Conservation (phyloP, 2,888 invertebrate species). For the Oscheius sp. region DNA sequence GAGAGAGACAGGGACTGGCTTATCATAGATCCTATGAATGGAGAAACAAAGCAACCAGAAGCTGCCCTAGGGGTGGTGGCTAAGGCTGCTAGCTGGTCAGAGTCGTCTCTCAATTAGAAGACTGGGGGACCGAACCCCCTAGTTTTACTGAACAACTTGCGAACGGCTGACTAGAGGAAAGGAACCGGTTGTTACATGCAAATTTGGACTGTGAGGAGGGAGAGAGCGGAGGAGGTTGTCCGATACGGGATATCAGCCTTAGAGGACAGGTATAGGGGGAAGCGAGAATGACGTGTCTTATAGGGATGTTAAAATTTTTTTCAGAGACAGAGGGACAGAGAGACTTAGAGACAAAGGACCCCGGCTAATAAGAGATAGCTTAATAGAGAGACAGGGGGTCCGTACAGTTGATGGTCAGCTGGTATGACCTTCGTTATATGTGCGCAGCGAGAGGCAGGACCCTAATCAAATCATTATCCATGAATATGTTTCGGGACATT, state of each 20-base stretch:
- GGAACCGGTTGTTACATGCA: neutral
- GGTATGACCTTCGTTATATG: slow-evolving; percentile 3
- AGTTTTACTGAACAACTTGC: neutral
- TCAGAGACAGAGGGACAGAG: neutral
- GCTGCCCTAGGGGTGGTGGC: neutral
- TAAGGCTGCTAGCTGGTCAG: neutral
- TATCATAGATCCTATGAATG: neutral
- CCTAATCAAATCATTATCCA: slow-evolving; percentile 11
- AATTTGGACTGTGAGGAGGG: neutral
- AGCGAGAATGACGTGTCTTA: neutral
- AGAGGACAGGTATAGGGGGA: too few relatives aligned
- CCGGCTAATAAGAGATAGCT: neutral
- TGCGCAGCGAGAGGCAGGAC: neutral
- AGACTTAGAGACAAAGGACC: too few relatives aligned
- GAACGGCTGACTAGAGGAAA: neutral
- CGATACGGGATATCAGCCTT: too few relatives aligned
- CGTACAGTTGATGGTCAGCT: slow-evolving; percentile 6
- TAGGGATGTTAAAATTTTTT: neutral
- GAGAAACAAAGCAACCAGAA: slow-evolving; percentile 10
- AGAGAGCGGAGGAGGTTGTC: neutral
- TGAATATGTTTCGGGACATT: slow-evolving; percentile 3
- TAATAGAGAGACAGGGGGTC: neutral
- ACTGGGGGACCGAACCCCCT: neutral
- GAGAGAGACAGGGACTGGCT: neutral
- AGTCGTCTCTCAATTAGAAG: neutral